phyloP scores from a whole-genome alignment of 2,888 invertebrate species.

The Eristalis intricaria region DNA sequence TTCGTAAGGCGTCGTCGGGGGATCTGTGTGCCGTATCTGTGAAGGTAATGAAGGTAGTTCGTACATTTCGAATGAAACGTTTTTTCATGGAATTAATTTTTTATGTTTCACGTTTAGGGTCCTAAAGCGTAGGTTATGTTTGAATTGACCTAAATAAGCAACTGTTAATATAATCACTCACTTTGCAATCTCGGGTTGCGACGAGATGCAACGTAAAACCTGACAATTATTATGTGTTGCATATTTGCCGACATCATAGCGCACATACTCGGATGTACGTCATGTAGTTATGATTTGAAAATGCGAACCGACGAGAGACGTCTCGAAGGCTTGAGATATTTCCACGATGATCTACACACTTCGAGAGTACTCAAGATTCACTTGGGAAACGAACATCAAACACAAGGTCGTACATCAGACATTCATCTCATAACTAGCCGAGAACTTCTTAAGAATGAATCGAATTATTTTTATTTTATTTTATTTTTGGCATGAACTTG shows the following conservation, averaged over 20 bases:
- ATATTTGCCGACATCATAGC: neutral
- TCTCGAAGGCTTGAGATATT: neutral
- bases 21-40: neutral
- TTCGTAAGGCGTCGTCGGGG: conserved; percentile 9
- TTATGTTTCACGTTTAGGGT: conserved; percentile 3
- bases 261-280: neutral
- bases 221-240: neutral
- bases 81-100: neutral
- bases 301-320: neutral
- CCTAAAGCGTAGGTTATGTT: neutral
- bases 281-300: neutral
- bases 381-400: neutral
- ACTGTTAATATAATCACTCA: neutral
- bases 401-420: too few relatives aligned
- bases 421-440: too few relatives aligned
- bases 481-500: too few relatives aligned
- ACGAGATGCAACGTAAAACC: neutral
- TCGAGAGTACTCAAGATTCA: neutral
- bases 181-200: neutral
- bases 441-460: too few relatives aligned
- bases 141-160: neutral
- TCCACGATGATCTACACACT: neutral
- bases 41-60: conserved; percentile 10
- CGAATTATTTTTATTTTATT: too few relatives aligned
- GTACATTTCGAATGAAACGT: conserved; percentile 1